phyloP scores from a whole-genome alignment of 2,888 invertebrate species.

The Icerya purchasi region DNA sequence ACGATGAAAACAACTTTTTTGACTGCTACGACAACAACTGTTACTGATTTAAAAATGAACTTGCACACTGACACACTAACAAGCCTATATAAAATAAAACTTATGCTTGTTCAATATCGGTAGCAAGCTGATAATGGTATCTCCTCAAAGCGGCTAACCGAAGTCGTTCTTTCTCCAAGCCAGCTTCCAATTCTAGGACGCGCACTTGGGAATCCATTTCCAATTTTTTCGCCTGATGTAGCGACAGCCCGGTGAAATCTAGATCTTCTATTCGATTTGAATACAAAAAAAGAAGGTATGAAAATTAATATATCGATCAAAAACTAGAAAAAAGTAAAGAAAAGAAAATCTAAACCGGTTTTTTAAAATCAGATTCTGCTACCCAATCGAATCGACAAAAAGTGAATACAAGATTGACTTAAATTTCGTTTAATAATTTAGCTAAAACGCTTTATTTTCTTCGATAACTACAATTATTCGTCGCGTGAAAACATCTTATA shows the following conservation, averaged over 20 bases:
- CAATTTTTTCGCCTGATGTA: constrained; percentile 82
- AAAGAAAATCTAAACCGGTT: not conserved
- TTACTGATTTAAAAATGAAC: no score
- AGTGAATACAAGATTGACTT: no score
- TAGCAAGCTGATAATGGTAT: constrained; percentile 75
- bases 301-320: not conserved
- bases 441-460: no score
- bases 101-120: constrained; percentile 32
- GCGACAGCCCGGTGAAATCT: constrained; percentile 67
- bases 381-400: not conserved
- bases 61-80: no score
- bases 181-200: constrained; percentile 77
- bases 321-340: not conserved
- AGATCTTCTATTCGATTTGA: constrained; percentile 45
- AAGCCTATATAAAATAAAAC: no score
- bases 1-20: no score
- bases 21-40: no score
- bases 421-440: no score
- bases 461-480: no score
- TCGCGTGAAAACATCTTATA: no score
- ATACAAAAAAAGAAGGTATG: not conserved
- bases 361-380: not conserved
- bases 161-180: constrained; percentile 68
- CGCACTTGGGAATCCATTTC: constrained; percentile 97
- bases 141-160: constrained; percentile 67